Base-by-base conservation (phyloP, 35 echinoderm and acorn worm genomes). In the Lytechinus pictus region DNA sequence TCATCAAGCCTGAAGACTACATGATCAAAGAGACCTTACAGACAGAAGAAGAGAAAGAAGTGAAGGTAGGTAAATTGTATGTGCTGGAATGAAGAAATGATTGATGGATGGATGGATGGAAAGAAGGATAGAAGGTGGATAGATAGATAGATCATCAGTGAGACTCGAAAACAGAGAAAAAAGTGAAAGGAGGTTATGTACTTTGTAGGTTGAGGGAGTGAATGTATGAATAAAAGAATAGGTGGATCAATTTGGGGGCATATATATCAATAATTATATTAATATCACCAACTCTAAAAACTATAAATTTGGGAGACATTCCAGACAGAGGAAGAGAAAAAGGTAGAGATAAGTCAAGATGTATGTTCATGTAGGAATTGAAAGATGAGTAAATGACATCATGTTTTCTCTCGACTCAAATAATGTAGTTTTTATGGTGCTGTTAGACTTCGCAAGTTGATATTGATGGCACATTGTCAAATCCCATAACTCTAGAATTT, bases 1-100 rank as follows among this genome's bases (percentile, higher is more conserved):
- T 99, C 14, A 99, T 99, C 91, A 96, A 96, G 89, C 97, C 98
- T 19, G 98, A 99, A 91, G 98, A 99, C 71, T 99, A 96, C 90
- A 97, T 96, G 86, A 95, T 99, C 86, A 66, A 94, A 16, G 98
- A 99, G 21, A 53, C 88, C 8, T 56, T 92, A 66, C 86, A 92
- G 28, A 61, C 61, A 19, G 98, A 99, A 66, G 97, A 99, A 28
- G 98, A 99, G n/a, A 97, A 86, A 91, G 94, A 92, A n/a, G 96
- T 96, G 57, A 92, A 92, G 58, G 96, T 96, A 57, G 51, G 90
- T 87, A 7, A 57, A 57, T 6, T 55, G 54, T 5, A 57, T 57
- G 86, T 87, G 86, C 33, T 87, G 24, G 86, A 87, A 14, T n/a
- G 1, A 27, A 8, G 14, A 8, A 21, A 0, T 87, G 86, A 87